phyloP scores from a whole-genome alignment of 64 coral and sea anemone species.

The Montipora efflorescens region DNA sequence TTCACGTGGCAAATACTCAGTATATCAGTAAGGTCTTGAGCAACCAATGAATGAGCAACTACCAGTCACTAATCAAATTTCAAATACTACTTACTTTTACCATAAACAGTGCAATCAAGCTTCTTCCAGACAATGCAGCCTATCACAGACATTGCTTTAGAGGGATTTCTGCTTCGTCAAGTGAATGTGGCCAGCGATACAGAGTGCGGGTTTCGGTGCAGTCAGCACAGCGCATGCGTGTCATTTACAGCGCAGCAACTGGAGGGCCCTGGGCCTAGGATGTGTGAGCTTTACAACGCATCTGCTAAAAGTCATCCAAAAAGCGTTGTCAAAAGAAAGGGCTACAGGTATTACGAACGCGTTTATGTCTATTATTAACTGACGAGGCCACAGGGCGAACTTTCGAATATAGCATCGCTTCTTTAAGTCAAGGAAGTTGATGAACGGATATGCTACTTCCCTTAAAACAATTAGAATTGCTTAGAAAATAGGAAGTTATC shows the following conservation, averaged over 20 bases:
- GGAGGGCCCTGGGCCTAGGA: neutral
- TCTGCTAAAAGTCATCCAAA: conserved; percentile 7
- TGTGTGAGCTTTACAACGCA: conserved; percentile 44
- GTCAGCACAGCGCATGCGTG: conserved; percentile 4
- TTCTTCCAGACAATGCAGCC: neutral
- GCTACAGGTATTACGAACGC: conserved; percentile 36
- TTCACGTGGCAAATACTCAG: no score
- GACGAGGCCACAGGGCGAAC: neutral
- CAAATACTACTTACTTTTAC: neutral
- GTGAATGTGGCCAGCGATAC: neutral
- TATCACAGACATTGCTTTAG: neutral
- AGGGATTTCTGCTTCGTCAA: conserved; percentile 1
- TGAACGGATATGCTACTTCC: no score
- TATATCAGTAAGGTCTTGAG: no score
- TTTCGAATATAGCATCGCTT: neutral
- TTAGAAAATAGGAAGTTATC: no score
- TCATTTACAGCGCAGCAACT: conserved; percentile 43
- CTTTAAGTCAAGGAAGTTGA: no score
- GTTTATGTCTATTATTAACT: neutral
- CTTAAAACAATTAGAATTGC: no score
- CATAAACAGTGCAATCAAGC: neutral
- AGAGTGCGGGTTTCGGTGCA: conserved; percentile 51
- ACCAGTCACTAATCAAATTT: neutral
- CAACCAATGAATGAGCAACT: no score
- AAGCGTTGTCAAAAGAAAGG: conserved; percentile 23